Percentiles rank a stretch among this genome's conserved stretches.
Evolutionary conservation across 2,113 vertebrate species (phyloP).

Genomic region (Telmatochromis sp.): DNA sequence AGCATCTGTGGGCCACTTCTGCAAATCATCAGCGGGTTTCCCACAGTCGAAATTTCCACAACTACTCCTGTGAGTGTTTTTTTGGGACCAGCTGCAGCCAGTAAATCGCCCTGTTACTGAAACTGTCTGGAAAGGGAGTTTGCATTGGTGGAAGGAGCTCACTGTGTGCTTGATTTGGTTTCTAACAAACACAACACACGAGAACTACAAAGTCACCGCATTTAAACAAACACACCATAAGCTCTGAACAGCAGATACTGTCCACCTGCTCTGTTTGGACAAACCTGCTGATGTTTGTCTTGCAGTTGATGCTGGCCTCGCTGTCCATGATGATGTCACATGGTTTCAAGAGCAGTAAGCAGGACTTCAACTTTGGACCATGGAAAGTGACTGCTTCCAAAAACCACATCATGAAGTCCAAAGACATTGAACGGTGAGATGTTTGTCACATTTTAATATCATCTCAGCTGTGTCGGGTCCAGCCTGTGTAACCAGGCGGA

Average conservation of each 20-base stretch:
- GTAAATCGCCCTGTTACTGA: background rate
- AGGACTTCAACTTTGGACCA: too few relatives aligned
- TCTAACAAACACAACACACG: background rate
- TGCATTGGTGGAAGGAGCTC: rapidly evolving
- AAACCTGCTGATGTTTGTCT: background rate
- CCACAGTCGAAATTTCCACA: background rate
- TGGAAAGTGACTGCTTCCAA: too few relatives aligned
- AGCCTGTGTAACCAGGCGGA: constrained; percentile 40
- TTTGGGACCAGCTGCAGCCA: background rate
- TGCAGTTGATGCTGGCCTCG: constrained; percentile 38
- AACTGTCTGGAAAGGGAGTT: background rate
- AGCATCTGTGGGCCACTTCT: background rate
- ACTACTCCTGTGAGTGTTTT: background rate
- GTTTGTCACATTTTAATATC: constrained; percentile 58
- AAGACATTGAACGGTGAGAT: constrained; percentile 13
- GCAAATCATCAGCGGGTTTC: background rate
- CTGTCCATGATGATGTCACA: rapidly evolving
- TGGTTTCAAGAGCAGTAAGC: too few relatives aligned
- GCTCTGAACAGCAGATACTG: background rate
- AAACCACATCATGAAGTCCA: too few relatives aligned
- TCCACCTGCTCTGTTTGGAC: background rate
- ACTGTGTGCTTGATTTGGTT: background rate
- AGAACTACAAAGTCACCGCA: background rate
- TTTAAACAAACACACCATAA: background rate
- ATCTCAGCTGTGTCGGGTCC: background rate